phyloP scores from a whole-genome alignment of 1,140 invertebrate genomes.

The Lasioglossum baleicum region DNA sequence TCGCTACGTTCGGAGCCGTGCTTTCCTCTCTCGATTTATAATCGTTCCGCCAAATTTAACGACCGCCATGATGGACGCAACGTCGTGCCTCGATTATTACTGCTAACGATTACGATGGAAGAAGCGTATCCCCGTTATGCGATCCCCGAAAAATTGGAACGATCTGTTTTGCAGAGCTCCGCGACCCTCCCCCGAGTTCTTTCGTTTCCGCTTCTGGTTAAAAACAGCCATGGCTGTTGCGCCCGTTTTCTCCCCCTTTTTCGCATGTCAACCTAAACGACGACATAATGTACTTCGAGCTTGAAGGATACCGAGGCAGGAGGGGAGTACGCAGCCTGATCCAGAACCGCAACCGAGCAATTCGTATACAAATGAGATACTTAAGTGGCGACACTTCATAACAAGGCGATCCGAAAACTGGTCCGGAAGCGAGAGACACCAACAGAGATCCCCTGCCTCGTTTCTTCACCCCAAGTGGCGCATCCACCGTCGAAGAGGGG shows the following conservation, averaged over 20 bases:
- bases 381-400: constrained; percentile 73
- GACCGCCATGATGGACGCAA: constrained; percentile 15
- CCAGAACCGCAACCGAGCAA: constrained; percentile 70
- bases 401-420: constrained; percentile 72
- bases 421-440: constrained; percentile 55
- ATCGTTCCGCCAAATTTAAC: constrained; percentile 5
- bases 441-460: constrained; percentile 54
- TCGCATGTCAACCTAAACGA: constrained; percentile 61
- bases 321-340: constrained; percentile 25
- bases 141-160: constrained; percentile 12
- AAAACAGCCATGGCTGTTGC: background rate
- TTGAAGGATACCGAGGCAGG: constrained; percentile 15
- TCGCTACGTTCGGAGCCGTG: constrained; percentile 14
- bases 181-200: background rate
- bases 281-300: constrained; percentile 67
- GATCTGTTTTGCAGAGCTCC: background rate
- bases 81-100: constrained; percentile 21
- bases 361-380: constrained; percentile 77
- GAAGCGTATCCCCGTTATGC: background rate
- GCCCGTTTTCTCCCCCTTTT: constrained; percentile 7
- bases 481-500: constrained; percentile 37
- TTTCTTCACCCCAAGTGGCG: constrained; percentile 53
- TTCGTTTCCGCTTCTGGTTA: constrained; percentile 26
- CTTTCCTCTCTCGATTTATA: constrained; percentile 19
- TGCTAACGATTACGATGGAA: background rate